These are phyloP conservation scores for Chymomyza caudatula DNA, from an alignment of 2,888 invertebrate species.

Conservation along the genomic window DNA sequence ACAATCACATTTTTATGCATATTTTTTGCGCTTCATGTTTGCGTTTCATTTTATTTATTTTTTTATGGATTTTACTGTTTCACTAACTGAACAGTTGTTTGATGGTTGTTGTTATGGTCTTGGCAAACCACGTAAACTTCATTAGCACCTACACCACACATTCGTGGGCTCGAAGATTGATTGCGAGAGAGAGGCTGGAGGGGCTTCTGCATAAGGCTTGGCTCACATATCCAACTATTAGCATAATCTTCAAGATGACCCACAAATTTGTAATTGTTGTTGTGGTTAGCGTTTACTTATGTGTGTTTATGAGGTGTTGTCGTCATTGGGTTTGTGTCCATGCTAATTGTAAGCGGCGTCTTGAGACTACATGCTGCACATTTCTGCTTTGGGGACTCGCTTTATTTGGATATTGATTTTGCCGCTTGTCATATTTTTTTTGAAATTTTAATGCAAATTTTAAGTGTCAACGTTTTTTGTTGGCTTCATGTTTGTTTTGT, in stretches of 20 bases:
- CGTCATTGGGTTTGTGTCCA: conserved; percentile 44
- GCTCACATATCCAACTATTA: background rate
- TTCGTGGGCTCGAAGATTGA: background rate
- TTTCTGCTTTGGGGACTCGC: conserved; percentile 11
- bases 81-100: conserved; percentile 39
- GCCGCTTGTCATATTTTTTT: conserved; percentile 20
- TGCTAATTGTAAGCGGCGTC: conserved; percentile 36
- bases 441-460: conserved; percentile 55
- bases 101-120: conserved; percentile 1
- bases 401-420: conserved; percentile 12
- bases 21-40: conserved; percentile 32
- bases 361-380: background rate
- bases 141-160: conserved; percentile 47
- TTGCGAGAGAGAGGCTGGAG: background rate
- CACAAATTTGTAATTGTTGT: too few species aligned
- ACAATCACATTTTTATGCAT: conserved; percentile 13
- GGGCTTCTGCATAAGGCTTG: background rate
- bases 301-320: conserved; percentile 1
- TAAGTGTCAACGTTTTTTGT: conserved; percentile 41
- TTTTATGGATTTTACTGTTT: conserved; percentile 41
- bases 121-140: conserved; percentile 29
- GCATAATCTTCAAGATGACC: conserved; percentile 50
- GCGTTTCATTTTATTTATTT: too few species aligned
- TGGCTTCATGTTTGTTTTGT: conserved; percentile 19
- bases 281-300: conserved; percentile 15